Percentiles rank a stretch among this genome's conserved stretches.
These are phyloP conservation scores for Cottus gobio DNA, from an alignment of 2,113 vertebrate species.

Conservation along the genomic window DNA sequence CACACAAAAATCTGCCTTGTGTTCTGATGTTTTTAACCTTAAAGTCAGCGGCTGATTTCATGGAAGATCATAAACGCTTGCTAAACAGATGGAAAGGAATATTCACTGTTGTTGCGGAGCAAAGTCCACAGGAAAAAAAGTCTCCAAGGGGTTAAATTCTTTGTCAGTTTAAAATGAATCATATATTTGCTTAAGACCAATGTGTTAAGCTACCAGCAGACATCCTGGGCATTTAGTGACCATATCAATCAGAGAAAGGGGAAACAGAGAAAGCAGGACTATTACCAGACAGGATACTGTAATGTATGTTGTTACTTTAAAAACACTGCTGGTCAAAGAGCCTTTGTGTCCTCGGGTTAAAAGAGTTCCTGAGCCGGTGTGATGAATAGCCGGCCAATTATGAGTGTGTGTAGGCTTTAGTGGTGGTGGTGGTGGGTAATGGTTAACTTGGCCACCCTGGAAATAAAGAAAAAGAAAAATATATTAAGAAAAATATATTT, in stretches of 20 bases:
- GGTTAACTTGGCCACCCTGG: slow-evolving; percentile 23
- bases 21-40: slow-evolving; percentile 45
- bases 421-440: slow-evolving; percentile 33
- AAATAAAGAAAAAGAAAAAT: too few relatives aligned
- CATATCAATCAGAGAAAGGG: slow-evolving; percentile 34
- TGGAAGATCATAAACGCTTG: slow-evolving; percentile 68
- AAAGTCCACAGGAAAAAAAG: slow-evolving; percentile 41
- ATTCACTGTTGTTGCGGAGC: slow-evolving; percentile 60
- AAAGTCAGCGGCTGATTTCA: slow-evolving; percentile 71
- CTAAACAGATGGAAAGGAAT: slow-evolving; percentile 58
- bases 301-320: slow-evolving; percentile 72
- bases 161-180: slow-evolving; percentile 48
- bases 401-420: slow-evolving; percentile 49
- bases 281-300: slow-evolving; percentile 56
- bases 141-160: slow-evolving; percentile 39
- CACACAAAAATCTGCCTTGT: slow-evolving; percentile 51
- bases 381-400: slow-evolving; percentile 53
- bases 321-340: slow-evolving; percentile 77
- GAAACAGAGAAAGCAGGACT: slow-evolving; percentile 41
- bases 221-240: slow-evolving; percentile 51
- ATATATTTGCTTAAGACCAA: slow-evolving; percentile 56
- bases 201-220: slow-evolving; percentile 63
- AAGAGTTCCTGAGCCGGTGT: slow-evolving; percentile 58
- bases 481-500: too few relatives aligned
- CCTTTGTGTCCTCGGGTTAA: slow-evolving; percentile 69